These are phyloP conservation scores for Hemibagrus guttatus DNA, from an alignment of 2,797 vertebrate genomes.

Conservation along the genomic window DNA sequence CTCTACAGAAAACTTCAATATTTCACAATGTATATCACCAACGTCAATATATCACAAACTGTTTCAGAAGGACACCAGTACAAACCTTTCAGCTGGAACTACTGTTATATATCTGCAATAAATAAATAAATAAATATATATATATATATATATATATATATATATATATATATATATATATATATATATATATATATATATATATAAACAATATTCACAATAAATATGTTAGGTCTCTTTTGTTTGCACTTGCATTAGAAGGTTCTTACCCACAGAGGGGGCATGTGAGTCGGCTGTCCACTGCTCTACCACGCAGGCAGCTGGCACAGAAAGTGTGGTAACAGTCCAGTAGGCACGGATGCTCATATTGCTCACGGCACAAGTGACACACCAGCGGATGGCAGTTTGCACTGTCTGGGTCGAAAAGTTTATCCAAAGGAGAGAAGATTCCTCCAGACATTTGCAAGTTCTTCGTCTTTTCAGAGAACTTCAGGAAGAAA, in stretches of 20 bases:
- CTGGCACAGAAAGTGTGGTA: slow-evolving; percentile 84
- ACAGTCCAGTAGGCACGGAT: slow-evolving; percentile 84
- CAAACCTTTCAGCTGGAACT: background rate
- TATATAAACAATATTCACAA: no score
- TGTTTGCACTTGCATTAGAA: background rate
- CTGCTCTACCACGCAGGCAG: slow-evolving; percentile 78
- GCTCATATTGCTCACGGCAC: slow-evolving; percentile 81
- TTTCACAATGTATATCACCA: background rate
- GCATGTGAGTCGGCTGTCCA: slow-evolving; percentile 75
- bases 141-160: no score
- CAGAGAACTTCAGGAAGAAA: background rate
- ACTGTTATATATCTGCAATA: background rate
- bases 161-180: no score
- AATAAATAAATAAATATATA: background rate
- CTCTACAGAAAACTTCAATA: background rate
- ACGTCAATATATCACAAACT: background rate
- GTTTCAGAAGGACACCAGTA: background rate
- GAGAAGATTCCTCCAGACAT: slow-evolving; percentile 84
- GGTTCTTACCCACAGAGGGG: slow-evolving; percentile 81
- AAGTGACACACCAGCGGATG: slow-evolving; percentile 83
- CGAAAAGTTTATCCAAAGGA: slow-evolving; percentile 72
- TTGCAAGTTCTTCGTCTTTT: slow-evolving; percentile 53
- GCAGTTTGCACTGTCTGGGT: slow-evolving; percentile 75
- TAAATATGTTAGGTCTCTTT: background rate
- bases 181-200: no score